phyloP scores from a whole-genome alignment of 2,888 invertebrate genomes.

The Acleris cristana region DNA sequence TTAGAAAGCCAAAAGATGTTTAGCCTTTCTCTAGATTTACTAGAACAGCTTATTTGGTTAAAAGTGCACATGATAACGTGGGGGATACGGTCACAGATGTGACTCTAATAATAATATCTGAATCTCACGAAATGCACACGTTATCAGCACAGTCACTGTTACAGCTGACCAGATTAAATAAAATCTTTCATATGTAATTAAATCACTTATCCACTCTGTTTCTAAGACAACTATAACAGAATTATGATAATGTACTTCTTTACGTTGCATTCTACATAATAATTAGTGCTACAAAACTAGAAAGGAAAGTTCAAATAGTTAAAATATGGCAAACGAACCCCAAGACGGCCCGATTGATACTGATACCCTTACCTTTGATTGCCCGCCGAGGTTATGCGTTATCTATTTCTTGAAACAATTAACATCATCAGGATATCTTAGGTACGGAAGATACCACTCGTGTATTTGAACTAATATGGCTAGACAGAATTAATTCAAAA shows the following conservation, averaged over 20 bases:
- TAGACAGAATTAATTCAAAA: conserved; percentile 40
- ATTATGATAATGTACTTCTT: conserved; percentile 22
- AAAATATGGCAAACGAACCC: conserved; percentile 79
- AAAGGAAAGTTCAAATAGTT: conserved; percentile 69
- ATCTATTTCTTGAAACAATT: conserved; percentile 52
- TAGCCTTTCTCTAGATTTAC: conserved; percentile 17
- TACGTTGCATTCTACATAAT: conserved; percentile 20
- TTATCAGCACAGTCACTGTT: conserved; percentile 34
- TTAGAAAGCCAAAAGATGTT: conserved; percentile 20
- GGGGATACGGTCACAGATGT: conserved; percentile 1
- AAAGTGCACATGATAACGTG: neutral
- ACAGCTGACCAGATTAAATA: conserved; percentile 34
- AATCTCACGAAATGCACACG: conserved; percentile 33
- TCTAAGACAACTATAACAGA: conserved; percentile 4
- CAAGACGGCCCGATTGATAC: conserved; percentile 49
- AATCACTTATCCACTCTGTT: conserved; percentile 12
- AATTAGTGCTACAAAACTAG: conserved; percentile 28
- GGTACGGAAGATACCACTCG: conserved; percentile 40
- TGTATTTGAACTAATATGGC: conserved; percentile 50
- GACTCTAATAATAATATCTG: conserved; percentile 4
- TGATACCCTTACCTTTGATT: conserved; percentile 67
- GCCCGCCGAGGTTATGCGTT: conserved; percentile 56
- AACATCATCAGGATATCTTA: conserved; percentile 55
- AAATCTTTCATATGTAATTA: conserved; percentile 15
- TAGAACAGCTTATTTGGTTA: conserved; percentile 5